phyloP scores from a whole-genome alignment of 2,888 invertebrate species.

The Heliconius erato region DNA sequence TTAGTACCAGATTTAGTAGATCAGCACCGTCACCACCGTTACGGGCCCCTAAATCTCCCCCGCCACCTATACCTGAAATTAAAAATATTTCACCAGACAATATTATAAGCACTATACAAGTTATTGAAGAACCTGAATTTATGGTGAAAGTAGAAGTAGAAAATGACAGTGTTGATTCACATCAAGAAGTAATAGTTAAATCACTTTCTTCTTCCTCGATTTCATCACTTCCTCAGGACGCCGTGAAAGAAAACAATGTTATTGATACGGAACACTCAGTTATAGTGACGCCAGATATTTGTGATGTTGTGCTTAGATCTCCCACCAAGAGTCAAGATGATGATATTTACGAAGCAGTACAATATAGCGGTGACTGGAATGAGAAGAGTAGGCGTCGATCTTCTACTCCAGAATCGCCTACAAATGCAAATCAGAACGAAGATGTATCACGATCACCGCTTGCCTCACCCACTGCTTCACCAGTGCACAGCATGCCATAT shows the following conservation, averaged over 20 bases:
- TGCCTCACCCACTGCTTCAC: conserved; percentile 74
- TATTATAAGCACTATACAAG: conserved; percentile 30
- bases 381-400: conserved; percentile 75
- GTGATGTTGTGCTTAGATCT: conserved; percentile 65
- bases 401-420: conserved; percentile 76
- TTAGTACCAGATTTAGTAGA: conserved; percentile 49
- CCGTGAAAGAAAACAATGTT: conserved; percentile 57
- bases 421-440: conserved; percentile 63
- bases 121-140: conserved; percentile 46
- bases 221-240: conserved; percentile 60
- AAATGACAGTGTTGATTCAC: conserved; percentile 48
- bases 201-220: conserved; percentile 62
- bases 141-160: conserved; percentile 38
- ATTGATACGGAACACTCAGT: conserved; percentile 59
- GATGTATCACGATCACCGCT: conserved; percentile 69
- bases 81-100: neutral
- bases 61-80: conserved; percentile 64
- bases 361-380: conserved; percentile 73
- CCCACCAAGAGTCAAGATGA: conserved; percentile 62
- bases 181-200: conserved; percentile 47
- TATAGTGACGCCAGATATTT: conserved; percentile 62
- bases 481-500: conserved; percentile 68
- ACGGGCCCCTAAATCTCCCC: conserved; percentile 70
- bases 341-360: conserved; percentile 71
- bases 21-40: conserved; percentile 52